These are phyloP conservation scores for Peromyscus nudipes DNA, from an alignment of 2,797 vertebrate genomes.

Conservation along the genomic window DNA sequence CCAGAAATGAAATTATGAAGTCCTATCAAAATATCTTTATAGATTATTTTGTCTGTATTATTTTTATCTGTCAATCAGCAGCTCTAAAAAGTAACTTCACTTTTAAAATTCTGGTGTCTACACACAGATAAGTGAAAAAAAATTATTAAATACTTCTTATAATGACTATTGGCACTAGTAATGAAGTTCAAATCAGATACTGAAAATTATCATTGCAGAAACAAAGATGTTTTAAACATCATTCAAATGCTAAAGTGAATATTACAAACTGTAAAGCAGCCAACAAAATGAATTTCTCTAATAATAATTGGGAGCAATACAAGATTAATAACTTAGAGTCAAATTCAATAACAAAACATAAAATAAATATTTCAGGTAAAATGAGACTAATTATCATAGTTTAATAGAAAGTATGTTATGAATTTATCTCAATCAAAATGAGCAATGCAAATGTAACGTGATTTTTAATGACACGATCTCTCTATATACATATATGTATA, in stretches of 20 bases:
- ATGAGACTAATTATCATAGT: not conserved
- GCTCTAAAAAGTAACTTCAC: not conserved
- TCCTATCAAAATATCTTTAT: not conserved
- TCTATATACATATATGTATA: not conserved
- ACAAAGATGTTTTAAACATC: not conserved
- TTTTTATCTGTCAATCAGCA: not conserved
- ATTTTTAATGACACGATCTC: not conserved
- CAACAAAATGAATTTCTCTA: not conserved
- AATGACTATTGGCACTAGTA: not conserved
- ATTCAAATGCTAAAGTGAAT: not conserved
- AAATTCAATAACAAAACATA: not conserved
- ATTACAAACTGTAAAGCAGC: not conserved
- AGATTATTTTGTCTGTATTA: not conserved
- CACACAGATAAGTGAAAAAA: not conserved
- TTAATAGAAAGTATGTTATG: not conserved
- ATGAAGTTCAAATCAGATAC: not conserved
- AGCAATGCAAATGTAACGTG: not conserved
- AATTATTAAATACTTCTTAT: not conserved
- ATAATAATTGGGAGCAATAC: not conserved
- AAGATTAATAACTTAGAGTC: not conserved
- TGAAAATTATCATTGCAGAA: not conserved
- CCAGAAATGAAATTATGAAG: not conserved
- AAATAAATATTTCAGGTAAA: not conserved
- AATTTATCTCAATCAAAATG: not conserved
- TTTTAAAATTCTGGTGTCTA: not conserved